Base-by-base conservation (phyloP, 2,888 invertebrate species). In the Hemaris fuciformis region DNA sequence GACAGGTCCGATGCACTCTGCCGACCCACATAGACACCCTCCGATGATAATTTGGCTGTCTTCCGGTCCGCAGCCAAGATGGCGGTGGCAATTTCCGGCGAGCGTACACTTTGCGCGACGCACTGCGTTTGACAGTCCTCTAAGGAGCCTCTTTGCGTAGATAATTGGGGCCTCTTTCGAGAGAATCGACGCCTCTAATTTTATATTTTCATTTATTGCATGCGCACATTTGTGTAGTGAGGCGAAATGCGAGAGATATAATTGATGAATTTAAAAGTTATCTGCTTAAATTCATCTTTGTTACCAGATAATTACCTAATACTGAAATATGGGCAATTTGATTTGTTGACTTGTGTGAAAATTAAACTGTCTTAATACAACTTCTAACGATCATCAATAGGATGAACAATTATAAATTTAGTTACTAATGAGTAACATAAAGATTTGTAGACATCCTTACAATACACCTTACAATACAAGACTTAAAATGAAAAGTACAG, bases 41-140 rank as follows among this genome's bases (percentile, higher is more conserved):
- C 53, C 46, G 13, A 23, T 57, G 57, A 80, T 81, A 82, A 84
- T 84, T 84, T 79, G 79, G 78, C 68, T 61, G 73, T 74, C 76
- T 81, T 83, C 84, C 85, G 85, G 84, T 74, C 77, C 70, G 67
- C 70, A 67, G 71, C 59, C 75, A 78, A 80, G 80, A 79, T 79
- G 83, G 82, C 80, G 80, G 71, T 72, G 71, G 84, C 83, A 86
- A 87, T 87, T 87, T 87, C 87, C 84, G 76, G 67, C 68, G 41
- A 42, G 70, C 71, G 67, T 67, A 70, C 76, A 74, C 81, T 80
- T 77, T 70, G 71, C 71, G 65, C 61, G 53, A 61, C 64, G 65
- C 74, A 68, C 74, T 87, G 87, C 81, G 77, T 80, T 75, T 86
- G 87, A 87, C 87, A 71, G 60, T 64, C 68, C 65, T 67, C 65